phyloP scores from a whole-genome alignment of 2,888 invertebrate genomes.

The Odontocolon sp. region DNA sequence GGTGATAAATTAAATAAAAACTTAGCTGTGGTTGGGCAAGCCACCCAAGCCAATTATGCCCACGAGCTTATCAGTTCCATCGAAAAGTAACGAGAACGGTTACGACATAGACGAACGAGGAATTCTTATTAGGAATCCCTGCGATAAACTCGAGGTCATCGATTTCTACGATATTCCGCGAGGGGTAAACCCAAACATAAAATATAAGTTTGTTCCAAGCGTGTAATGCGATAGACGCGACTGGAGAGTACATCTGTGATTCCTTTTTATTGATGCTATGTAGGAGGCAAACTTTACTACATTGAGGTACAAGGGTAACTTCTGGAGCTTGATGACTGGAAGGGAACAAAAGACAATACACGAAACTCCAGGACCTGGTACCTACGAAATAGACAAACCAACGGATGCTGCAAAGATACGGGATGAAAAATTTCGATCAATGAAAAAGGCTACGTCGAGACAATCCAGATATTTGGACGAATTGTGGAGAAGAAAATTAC shows the following conservation, averaged over 20 bases:
- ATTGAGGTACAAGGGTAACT: conserved; percentile 68
- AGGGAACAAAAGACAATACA: conserved; percentile 51
- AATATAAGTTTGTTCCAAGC: neutral
- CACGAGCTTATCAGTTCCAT: conserved; percentile 48
- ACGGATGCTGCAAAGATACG: conserved; percentile 46
- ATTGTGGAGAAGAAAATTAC: conserved; percentile 61
- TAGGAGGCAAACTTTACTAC: conserved; percentile 66
- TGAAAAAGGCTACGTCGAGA: conserved; percentile 59
- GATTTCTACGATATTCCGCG: conserved; percentile 53
- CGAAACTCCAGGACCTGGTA: conserved; percentile 64
- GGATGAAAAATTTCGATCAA: conserved; percentile 64
- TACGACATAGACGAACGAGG: conserved; percentile 47
- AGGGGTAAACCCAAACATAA: conserved; percentile 13
- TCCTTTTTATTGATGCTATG: neutral
- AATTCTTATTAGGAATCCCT: conserved; percentile 56
- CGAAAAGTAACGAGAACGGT: conserved; percentile 53
- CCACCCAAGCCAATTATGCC: conserved; percentile 56
- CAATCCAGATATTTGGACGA: conserved; percentile 65
- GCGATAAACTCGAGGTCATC: conserved; percentile 12
- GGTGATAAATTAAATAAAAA: neutral
- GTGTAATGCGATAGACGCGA: neutral
- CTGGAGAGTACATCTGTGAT: neutral
- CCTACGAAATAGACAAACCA: conserved; percentile 63
- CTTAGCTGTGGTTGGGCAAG: conserved; percentile 51
- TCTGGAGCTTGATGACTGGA: conserved; percentile 72